Evolutionary conservation across 1,140 invertebrate species (phyloP), one percentile per base, ranked within the genome.

Genomic region (Achroia grisella): DNA sequence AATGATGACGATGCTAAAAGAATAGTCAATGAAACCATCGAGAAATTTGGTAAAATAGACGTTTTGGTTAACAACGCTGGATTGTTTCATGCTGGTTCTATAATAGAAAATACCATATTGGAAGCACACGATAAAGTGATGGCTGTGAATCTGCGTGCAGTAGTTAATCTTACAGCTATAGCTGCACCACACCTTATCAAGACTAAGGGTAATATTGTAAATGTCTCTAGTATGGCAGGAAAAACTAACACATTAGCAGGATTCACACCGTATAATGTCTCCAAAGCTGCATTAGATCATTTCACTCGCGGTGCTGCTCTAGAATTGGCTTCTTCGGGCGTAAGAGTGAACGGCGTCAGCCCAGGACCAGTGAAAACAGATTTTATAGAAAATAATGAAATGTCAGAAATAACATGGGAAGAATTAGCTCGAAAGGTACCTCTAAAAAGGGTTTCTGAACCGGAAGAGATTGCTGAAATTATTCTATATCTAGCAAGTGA

Each of bases 1-100:
- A 88, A 89, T 39, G 90, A 92, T 67, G 65, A 66, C 10, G 91
- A 91, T 56, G 81, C 83, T 0, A 66, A 88, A 55, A 87, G 75
- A 9, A 86, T 92, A 36, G 50, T 92, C 1, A 71, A 91, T 4
- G 68, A 76, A 2, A 89, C 89, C 0, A 72, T 90, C 9, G 55
- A 86, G 27, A 77, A 87, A 29, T 90, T 86, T 69, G 87, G 88
- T 4, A 85, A 84, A 62, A 56, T 91, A 10, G 89, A 91, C 70
- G 76, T 91, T 32, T 62, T 92, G n/a, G 78, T 94, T 1, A 94
- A 94, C 62, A 92, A 90, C 86, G 93, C 92, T 41, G 93, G 93
- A 52, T 93, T 12, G 89, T n/a, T 89, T 57, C 62, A 41, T 34
- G 93, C 92, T 11, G 77, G 71, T 10, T 92, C 93, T 67, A 11